Percentiles rank a stretch among this genome's conserved stretches.
Conservation (phyloP, 2,113 vertebrate species). For the Egretta garzetta region DNA sequence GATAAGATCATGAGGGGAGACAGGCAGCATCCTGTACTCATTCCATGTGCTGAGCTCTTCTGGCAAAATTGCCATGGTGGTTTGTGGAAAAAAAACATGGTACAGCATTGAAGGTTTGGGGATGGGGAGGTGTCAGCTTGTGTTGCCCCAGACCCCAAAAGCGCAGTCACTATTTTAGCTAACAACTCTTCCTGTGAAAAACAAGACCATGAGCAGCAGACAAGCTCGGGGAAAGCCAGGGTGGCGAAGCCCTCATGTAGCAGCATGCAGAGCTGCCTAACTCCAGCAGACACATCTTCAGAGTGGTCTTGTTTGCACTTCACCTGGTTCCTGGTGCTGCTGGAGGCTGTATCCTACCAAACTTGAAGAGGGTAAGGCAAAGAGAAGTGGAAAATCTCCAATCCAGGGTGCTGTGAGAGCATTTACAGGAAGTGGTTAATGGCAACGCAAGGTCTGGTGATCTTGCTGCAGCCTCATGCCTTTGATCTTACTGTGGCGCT, state of each 20-base stretch:
- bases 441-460: background rate
- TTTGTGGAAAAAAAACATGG: background rate
- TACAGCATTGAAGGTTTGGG: background rate
- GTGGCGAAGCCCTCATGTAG: rapidly evolving
- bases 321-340: background rate
- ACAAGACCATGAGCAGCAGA: background rate
- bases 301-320: background rate
- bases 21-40: background rate
- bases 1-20: background rate
- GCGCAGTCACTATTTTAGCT: background rate
- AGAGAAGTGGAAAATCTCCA: background rate
- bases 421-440: background rate
- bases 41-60: background rate
- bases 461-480: background rate
- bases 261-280: background rate
- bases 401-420: background rate
- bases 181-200: background rate
- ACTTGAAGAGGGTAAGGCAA: background rate
- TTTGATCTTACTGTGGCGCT: conserved; percentile 11
- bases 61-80: background rate
- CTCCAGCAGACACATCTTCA: background rate
- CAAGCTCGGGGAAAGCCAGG: background rate
- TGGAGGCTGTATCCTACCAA: background rate
- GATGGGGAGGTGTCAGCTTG: background rate
- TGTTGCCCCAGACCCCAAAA: background rate